Evolutionary conservation across 2,888 invertebrate species (phyloP), one percentile per base, ranked within the genome.

Genomic region (Tetramorium bicarinatum): DNA sequence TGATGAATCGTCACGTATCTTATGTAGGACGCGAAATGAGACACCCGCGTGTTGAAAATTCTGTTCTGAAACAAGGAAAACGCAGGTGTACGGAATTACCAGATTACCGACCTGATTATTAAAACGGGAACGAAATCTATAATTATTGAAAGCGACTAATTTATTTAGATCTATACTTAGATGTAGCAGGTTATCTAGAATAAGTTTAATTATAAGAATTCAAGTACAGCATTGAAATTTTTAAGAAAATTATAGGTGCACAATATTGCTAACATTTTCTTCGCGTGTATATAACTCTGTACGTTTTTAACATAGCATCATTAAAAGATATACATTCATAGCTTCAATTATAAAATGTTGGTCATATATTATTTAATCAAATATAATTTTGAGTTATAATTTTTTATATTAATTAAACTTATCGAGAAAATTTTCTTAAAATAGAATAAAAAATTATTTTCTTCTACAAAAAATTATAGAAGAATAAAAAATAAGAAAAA

Each of bases 1-100:
- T 29, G 72, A 71, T 29, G 77, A 71, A 77, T 77, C 18, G 77
- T 77, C 77, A 71, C 77, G 77, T 71, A 41, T 29, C 44, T 77
- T 77, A 71, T 77, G 61, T 77, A 34, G 71, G 77, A 71, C 72
- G 13, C 44, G 41, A 71, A 71, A 71, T 71, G 44, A 77, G 25
- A 61, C 54, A 41, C 52, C 25, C 9, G 34, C 21, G 34, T 77
- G 76, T 67, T 38, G 76, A 67, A 77, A 67, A 77, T 54, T n/a
- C 13, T 54, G 9, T 41, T 77, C 54, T 29, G 54, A 9, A 52
- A 67, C 18, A 13, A 38, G 76, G 38, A 77, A 77, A 77, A 77
- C n/a, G 4, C 41, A 25, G 25, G 4, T n/a, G 29, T 13, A 44
- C 3, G 54, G 21, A 71, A 71, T 77, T 56, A 71, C 4, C 4